Percentiles rank a stretch among this genome's conserved stretches.
phyloP scores from a whole-genome alignment of 1,140 invertebrate species.

The Euura saliciscinereae region DNA sequence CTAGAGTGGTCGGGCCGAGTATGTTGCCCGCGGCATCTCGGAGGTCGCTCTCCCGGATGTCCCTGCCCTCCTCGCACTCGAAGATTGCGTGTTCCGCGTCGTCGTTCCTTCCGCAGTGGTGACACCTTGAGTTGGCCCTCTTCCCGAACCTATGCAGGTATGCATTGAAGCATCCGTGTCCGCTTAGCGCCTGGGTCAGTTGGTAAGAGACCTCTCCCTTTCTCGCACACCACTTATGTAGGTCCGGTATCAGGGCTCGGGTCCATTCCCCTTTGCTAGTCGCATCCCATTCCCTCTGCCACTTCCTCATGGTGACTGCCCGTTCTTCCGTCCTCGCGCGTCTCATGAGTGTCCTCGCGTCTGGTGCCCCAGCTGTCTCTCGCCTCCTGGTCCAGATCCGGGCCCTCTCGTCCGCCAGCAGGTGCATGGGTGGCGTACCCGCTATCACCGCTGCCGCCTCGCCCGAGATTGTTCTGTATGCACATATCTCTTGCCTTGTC shows the following conservation, averaged over 20 bases:
- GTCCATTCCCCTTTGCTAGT: conserved; percentile 24
- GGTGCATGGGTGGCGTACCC: conserved; percentile 25
- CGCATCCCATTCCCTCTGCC: conserved; percentile 23
- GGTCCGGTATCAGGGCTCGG: conserved; percentile 26
- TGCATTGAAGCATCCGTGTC: conserved; percentile 28
- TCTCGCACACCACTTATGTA: conserved; percentile 23
- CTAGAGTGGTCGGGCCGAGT: too few species aligned
- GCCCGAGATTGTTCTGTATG: conserved; percentile 24
- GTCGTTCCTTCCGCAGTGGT: conserved; percentile 18
- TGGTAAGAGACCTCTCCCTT: conserved; percentile 26
- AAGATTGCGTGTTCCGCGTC: conserved; percentile 30
- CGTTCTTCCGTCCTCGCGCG: not conserved
- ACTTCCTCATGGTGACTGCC: not conserved
- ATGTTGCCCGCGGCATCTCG: too few species aligned
- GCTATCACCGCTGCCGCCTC: conserved; percentile 27
- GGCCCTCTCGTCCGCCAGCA: conserved; percentile 24
- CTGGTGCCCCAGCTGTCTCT: not conserved
- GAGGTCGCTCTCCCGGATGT: too few species aligned
- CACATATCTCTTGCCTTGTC: not conserved
- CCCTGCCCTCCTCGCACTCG: conserved; percentile 10
- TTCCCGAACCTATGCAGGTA: conserved; percentile 24
- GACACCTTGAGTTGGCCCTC: conserved; percentile 15
- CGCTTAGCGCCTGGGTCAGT: conserved; percentile 28
- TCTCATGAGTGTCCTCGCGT: not conserved
- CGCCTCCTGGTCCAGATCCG: conserved; percentile 9